Conservation (phyloP, 2,797 vertebrate genomes). For the Paedocypris micromegethes region DNA sequence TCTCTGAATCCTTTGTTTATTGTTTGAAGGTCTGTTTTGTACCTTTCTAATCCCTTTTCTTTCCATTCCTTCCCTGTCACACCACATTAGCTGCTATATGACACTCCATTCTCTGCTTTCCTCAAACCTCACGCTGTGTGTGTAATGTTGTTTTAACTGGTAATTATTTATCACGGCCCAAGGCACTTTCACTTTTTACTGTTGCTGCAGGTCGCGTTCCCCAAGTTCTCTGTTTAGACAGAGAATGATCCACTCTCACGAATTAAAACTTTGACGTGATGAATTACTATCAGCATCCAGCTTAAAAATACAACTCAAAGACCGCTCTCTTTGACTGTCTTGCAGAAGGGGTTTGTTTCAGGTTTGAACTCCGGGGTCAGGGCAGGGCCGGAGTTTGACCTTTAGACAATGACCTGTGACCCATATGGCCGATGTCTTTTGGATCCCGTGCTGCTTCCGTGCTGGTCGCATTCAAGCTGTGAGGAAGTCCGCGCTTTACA, state of each 20-base stretch:
- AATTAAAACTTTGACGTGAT: no score
- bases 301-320: no score
- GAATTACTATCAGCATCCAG: no score
- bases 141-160: slow-evolving; percentile 59
- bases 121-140: slow-evolving; percentile 38
- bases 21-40: slow-evolving; percentile 44
- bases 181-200: slow-evolving; percentile 52
- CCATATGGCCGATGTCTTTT: slow-evolving; percentile 34
- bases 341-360: slow-evolving; percentile 33
- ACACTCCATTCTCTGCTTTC: slow-evolving; percentile 14
- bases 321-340: no score
- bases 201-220: slow-evolving; percentile 51
- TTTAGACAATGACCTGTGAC: slow-evolving; percentile 44
- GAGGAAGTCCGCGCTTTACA: slow-evolving; percentile 12
- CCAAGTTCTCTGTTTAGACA: slow-evolving; percentile 48
- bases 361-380: slow-evolving; percentile 50
- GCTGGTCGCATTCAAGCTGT: slow-evolving; percentile 47
- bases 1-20: slow-evolving; percentile 33
- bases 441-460: slow-evolving; percentile 48
- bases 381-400: slow-evolving; percentile 42
- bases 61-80: slow-evolving; percentile 43
- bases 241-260: not conserved
- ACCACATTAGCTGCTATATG: slow-evolving; percentile 52
- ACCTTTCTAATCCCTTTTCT: slow-evolving; percentile 51
- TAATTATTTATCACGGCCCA: slow-evolving; percentile 67